These are phyloP conservation scores for Aselliscus stoliczkanus DNA, from an alignment of 2,797 vertebrate genomes.

Conservation along the genomic window DNA sequence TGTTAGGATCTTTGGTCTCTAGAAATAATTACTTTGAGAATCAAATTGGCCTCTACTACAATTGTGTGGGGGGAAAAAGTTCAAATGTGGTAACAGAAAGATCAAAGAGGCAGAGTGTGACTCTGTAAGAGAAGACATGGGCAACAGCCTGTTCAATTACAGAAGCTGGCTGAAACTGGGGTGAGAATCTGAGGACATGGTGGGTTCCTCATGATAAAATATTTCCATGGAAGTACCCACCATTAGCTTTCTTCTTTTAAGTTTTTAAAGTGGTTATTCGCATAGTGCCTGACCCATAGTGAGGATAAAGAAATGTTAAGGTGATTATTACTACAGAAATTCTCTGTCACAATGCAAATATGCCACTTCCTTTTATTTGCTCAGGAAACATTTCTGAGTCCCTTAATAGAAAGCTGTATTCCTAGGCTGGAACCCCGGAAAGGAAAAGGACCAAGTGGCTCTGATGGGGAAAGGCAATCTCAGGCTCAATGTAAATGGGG, in stretches of 20 bases:
- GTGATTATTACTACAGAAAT: slow-evolving; percentile 5
- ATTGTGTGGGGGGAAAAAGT: neutral
- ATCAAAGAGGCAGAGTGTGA: neutral
- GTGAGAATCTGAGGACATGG: neutral
- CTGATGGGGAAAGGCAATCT: too few species aligned
- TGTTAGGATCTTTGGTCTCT: neutral
- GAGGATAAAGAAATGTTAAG: neutral
- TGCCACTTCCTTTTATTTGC: neutral
- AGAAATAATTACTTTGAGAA: slow-evolving; percentile 38
- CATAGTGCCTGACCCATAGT: neutral
- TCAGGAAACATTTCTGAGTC: neutral
- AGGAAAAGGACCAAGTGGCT: neutral
- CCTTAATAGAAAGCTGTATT: neutral
- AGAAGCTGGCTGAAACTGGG: neutral
- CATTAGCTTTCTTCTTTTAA: neutral
- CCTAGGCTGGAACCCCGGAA: neutral
- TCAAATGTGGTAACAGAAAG: neutral
- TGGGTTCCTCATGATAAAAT: neutral
- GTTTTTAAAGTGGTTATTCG: neutral
- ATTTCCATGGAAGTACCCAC: neutral
- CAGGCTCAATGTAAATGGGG: neutral
- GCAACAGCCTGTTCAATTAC: neutral
- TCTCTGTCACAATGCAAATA: neutral
- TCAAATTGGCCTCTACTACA: neutral
- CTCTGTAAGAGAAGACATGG: neutral